A percentile compares a stretch with the other conserved stretches of the same genome.
phyloP scores from a whole-genome alignment of 2,888 invertebrate species.

The Drosophila formosana region DNA sequence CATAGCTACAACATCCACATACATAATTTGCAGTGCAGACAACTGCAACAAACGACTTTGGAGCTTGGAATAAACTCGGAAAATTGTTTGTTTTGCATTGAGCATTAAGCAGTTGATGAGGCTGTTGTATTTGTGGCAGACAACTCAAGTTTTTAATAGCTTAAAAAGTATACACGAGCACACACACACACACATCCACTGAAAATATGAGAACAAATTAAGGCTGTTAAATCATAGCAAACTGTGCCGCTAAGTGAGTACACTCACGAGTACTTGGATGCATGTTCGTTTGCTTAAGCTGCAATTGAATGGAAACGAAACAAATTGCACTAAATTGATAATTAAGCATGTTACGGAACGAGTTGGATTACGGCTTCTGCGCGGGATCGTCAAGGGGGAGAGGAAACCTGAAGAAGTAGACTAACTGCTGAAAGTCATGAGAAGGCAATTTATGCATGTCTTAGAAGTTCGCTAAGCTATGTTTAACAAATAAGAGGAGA shows the following conservation, averaged over 20 bases:
- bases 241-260: conserved; percentile 29
- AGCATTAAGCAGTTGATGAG: conserved; percentile 60
- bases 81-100: conserved; percentile 55
- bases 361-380: conserved; percentile 30
- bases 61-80: conserved; percentile 35
- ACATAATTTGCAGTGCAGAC: conserved; percentile 33
- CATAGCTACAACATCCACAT: conserved; percentile 23
- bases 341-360: conserved; percentile 54
- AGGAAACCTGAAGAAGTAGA: not conserved
- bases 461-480: conserved; percentile 2
- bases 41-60: conserved; percentile 49
- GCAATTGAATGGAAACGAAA: conserved; percentile 59
- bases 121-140: conserved; percentile 62
- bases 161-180: conserved; percentile 57
- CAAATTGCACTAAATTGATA: conserved; percentile 80
- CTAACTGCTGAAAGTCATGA: not conserved
- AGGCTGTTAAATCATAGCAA: conserved; percentile 65
- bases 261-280: conserved; percentile 23
- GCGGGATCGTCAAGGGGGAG: not conserved
- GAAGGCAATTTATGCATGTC: conserved; percentile 32
- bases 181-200: conserved; percentile 8
- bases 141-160: conserved; percentile 76
- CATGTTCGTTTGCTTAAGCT: conserved; percentile 36
- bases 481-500: conserved; percentile 11
- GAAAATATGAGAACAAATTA: conserved; percentile 64